Evolutionary conservation across 2,888 invertebrate genomes (phyloP), one percentile per base, ranked within the genome.

Genomic region (Drosophila fungiperda): DNA sequence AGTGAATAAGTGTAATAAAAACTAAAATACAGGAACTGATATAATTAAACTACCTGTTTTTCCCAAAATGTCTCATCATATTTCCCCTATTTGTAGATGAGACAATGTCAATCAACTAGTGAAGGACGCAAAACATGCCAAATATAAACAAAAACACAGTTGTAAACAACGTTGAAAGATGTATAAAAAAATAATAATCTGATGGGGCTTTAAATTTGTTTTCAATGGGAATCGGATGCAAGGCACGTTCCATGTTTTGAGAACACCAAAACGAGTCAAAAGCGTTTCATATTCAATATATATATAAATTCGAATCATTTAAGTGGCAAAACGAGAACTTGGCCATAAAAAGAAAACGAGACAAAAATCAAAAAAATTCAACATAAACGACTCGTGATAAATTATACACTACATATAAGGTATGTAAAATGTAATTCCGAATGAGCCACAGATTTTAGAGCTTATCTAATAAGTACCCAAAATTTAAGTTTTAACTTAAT

Each of bases 171-270:
- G 52, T 42, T 53, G 17, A 52, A 52, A 42, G 50, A 23, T 64
- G 64, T 68, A 38, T 60, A 48, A 58, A 36, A 52, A 63, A 38
- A 17, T n/a, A 26, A 49, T 29, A 9, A 23, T 8, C 1, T 12
- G 45, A 23, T 12, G 45, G 3, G 45, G 26, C 17, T 26, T 58
- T 70, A 5, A 69, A 62, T 65, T 53, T 55, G 50, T 45, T 66
- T 42, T 53, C 59, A 45, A 45, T 45, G 45, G 45, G 15, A 60
- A 74, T 67, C 49, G 74, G 54, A 84, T 80, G 66, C 85, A 68
- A 80, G 87, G 79, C 83, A 83, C 83, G 83, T 84, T 87, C 67
- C 77, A 36, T 35, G 70, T 73, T 57, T 57, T 15, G 61, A 73
- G 65, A 64, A 64, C 61, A 52, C 78, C 61, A 76, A 77, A 76